phyloP scores from a whole-genome alignment of 2,888 invertebrate species.

The Trichogramma dendrolimi region DNA sequence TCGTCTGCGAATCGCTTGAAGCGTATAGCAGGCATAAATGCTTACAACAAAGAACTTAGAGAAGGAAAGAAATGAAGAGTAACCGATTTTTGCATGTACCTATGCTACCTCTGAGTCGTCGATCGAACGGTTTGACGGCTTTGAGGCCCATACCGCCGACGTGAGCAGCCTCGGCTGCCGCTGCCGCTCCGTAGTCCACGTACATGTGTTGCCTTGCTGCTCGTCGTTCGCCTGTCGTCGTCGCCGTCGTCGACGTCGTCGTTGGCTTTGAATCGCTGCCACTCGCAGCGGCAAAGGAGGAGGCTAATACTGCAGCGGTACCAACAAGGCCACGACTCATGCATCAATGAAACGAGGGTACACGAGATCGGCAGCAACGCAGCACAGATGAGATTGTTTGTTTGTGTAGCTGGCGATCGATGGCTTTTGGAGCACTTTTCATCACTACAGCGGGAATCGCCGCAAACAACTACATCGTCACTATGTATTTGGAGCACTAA shows the following conservation, averaged over 20 bases:
- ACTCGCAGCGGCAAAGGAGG: not conserved
- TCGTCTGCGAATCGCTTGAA: no score
- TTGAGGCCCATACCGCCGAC: slow-evolving; percentile 76
- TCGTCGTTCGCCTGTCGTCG: slow-evolving; percentile 16
- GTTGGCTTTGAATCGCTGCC: slow-evolving; percentile 17
- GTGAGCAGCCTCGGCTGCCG: slow-evolving; percentile 52
- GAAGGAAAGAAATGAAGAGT: not conserved
- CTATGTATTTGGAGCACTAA: no score
- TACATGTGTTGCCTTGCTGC: slow-evolving; percentile 51
- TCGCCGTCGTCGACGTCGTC: slow-evolving; percentile 24
- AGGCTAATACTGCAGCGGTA: not conserved
- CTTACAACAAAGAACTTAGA: no score
- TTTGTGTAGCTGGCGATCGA: no score
- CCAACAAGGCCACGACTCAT: slow-evolving; percentile 6
- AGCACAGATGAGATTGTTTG: no score
- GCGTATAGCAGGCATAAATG: no score
- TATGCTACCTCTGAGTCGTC: slow-evolving; percentile 73
- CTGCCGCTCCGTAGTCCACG: slow-evolving; percentile 55
- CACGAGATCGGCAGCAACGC: no score
- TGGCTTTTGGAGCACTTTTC: no score
- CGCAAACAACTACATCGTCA: no score
- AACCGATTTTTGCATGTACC: slow-evolving; percentile 13
- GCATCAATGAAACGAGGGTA: slow-evolving; percentile 11
- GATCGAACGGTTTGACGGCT: slow-evolving; percentile 82
- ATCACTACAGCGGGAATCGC: no score